phyloP scores from a whole-genome alignment of 2,113 vertebrate genomes.

The Syrmaticus mikado region DNA sequence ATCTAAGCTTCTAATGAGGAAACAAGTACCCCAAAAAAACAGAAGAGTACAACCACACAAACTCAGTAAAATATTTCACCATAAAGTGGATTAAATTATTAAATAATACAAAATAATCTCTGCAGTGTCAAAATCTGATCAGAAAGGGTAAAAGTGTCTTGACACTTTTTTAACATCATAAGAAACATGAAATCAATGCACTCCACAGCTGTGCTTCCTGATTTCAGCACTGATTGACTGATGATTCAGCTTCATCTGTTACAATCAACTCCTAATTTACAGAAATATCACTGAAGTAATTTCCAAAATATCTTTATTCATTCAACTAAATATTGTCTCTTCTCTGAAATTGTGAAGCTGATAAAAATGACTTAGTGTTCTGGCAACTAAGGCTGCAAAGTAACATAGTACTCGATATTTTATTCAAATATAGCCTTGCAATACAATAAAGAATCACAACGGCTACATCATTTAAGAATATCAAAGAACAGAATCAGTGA shows the following conservation, averaged over 20 bases:
- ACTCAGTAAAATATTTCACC: neutral
- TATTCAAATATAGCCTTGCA: neutral
- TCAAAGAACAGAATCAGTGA: neutral
- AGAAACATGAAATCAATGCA: neutral
- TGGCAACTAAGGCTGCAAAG: neutral
- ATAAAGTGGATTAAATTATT: neutral
- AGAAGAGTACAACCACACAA: neutral
- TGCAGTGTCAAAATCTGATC: neutral
- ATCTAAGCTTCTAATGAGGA: neutral
- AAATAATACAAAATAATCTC: neutral
- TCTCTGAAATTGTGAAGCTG: neutral
- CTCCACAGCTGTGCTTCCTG: neutral
- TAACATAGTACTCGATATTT: neutral
- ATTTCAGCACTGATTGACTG: neutral
- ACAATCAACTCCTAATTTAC: neutral
- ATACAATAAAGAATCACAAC: neutral
- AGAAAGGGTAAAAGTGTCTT: neutral
- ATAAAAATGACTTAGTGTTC: neutral
- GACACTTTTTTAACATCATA: neutral
- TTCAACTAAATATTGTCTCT: neutral
- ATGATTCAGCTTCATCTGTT: constrained; percentile 47
- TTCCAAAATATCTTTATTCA: constrained; percentile 25
- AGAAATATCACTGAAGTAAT: constrained; percentile 36
- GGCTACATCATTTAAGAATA: neutral
- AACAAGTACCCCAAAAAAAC: neutral